Base-by-base conservation (phyloP, 2,797 vertebrate species). In the Columba guinea region DNA sequence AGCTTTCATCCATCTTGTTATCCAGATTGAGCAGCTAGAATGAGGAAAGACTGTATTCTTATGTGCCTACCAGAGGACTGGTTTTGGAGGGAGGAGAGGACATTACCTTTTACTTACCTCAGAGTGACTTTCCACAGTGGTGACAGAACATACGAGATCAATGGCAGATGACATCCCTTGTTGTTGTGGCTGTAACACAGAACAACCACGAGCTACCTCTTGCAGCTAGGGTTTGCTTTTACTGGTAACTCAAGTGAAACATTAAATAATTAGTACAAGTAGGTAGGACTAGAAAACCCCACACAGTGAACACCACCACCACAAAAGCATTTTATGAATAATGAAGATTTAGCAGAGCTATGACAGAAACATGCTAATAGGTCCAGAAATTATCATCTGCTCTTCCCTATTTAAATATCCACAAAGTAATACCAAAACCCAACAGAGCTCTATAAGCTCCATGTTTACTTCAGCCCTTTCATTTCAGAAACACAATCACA, bases 401-500 rank as follows among this genome's bases (percentile, higher is more conserved):
- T 58, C 27, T 79, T 87, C 51, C 17, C 9, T 44, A 32, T 60
- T 63, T 76, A 80, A 64, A 56, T 74, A 56, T 26, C 22, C 53
- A 52, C 16, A 58, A 77, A 78, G 32, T 62, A 84, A 51, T 55
- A 58, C 21, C 56, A 88, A 86, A 90, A 58, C 17, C 11, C 51
- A 87, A 28, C 19, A 84, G 12, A 53, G 21, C 16, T 51, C 18
- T 46, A 4, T 24, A 62, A 88, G 18, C 97, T 95, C 98, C 98
- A 69, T 97, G 98, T 89, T 98, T 97, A 97, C 97, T 98, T 67
- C 97, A 97, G 22, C 98, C 97, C 62, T 98, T 98, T 90, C 98
- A 93, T 96, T 98, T 98, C 60, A 98, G 96, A 17, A 98, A 98
- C 32, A 98, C 98, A 67, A 98, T 98, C 28, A 98, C 98, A 83